Evolutionary conservation across 2,888 invertebrate genomes (phyloP).

Genomic region (Philhelius pedissequus): DNA sequence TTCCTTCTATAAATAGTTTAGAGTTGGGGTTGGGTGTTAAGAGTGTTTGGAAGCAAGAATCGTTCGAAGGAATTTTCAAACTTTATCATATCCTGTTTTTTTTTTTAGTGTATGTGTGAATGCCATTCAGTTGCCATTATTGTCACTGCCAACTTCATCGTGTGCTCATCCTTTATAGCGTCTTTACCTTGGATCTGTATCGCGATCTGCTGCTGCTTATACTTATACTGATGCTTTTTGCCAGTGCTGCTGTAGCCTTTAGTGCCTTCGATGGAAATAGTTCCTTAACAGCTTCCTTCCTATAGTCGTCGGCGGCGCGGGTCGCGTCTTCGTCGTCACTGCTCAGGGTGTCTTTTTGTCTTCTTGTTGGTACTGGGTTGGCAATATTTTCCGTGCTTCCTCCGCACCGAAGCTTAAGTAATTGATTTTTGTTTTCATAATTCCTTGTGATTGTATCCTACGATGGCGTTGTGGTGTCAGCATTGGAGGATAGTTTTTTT

Average conservation of each 20-base stretch:
- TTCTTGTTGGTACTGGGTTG: neutral
- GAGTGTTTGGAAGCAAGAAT: conserved; percentile 12
- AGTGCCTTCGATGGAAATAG: conserved; percentile 43
- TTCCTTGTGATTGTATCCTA: conserved; percentile 50
- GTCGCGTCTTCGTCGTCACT: no score
- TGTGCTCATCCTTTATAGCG: conserved; percentile 56
- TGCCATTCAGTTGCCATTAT: conserved; percentile 47
- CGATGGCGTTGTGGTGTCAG: conserved; percentile 16
- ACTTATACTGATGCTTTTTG: conserved; percentile 29
- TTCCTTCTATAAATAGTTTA: neutral
- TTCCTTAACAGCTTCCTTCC: conserved; percentile 47
- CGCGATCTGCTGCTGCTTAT: conserved; percentile 51
- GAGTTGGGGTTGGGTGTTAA: neutral
- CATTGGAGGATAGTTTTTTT: conserved; percentile 30
- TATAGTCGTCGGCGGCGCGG: neutral
- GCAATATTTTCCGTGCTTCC: conserved; percentile 16
- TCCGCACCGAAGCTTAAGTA: conserved; percentile 51
- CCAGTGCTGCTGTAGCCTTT: conserved; percentile 14
- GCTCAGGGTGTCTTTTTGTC: conserved; percentile 32
- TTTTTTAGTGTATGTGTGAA: neutral
- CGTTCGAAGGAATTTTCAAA: conserved; percentile 57
- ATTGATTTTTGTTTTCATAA: conserved; percentile 67
- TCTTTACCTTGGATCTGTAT: conserved; percentile 51
- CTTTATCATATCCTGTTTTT: conserved; percentile 56
- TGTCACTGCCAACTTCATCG: conserved; percentile 62